Base-by-base conservation (phyloP, 64 coral and sea anemone species). In the Montipora foliosa region DNA sequence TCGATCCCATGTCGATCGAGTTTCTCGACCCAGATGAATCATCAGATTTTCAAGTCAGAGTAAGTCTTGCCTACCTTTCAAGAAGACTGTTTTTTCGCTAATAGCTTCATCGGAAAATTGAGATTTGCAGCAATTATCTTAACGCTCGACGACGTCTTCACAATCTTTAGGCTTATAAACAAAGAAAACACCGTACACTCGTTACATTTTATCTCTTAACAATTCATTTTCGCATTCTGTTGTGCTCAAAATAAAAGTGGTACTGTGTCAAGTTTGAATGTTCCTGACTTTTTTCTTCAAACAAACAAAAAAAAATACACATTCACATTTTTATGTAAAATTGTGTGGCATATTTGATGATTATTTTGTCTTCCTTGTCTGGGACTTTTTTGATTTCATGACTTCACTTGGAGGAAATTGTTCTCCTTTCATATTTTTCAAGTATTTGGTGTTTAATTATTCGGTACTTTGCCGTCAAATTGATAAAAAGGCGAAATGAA, bases 1-100 rank as follows among this genome's bases (percentile, higher is more conserved):
- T 12, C 14, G 15, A 16, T 77, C 53, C 47, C 29, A 92, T 92
- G 90, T 86, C 90, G 82, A 77, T 20, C 66, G 81, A 85, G 77
- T 83, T 86, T 64, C 49, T 12, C 46, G 90, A 83, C 3, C 72
- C 53, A 50, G 81, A 92, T 73, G 82, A 92, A 6, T 46, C 29
- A 37, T 37, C 53, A 20, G 19, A 71, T 85, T 92, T 92, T 60
- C 82, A 81, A 64, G 73, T 92, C 17, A 92, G 44, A 85, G 90
- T 92, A 92, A 92, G 90, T 92, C 82, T 4, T 9, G 14, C 19
- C 8, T 51, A 20, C 22, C 9, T 7, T 12, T 1, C 5, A 45
- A 47, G 47, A 37, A 37, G 29, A 37, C 29, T 37, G 29, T 48
- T 12, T 21, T 72, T 22, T 2, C 6, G 15, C 19, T 47, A 49